Evolutionary conservation across 2,113 vertebrate species (phyloP), one percentile per base, ranked within the genome.

Genomic region (Odobenus rosmarus): DNA sequence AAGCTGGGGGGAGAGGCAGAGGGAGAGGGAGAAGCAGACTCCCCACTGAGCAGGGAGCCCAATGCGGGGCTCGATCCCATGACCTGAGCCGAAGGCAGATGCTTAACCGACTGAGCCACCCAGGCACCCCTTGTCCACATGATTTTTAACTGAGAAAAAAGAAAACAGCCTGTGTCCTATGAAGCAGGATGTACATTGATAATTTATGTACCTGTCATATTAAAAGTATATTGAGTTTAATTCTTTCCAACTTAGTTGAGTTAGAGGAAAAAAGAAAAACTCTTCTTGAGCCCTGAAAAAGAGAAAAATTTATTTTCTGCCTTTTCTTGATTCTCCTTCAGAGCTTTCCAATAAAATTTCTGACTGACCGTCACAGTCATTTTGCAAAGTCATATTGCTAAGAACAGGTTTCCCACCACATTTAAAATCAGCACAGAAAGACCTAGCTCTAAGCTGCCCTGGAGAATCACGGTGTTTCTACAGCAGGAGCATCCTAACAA

Each of bases 81-180:
- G 57, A 59, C 57, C 57, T 24, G 57, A 59, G 21, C 57, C 1
- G 3, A 59, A 59, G 19, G 57, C 57, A 59, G 21, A 8, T 3
- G 23, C 18, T 59, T 59, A 59, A 59, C 23, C 21, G 8, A 59
- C 21, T 59, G 23, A 59, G 57, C 21, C 23, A 59, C 57, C 57
- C 57, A 24, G 57, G 21, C 1, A 3, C 57, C 57, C 57, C 28
- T 90, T 12, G 59, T 49, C 23, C 23, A 89, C 39, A 39, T 72
- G 74, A 59, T 61, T 88, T 90, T 90, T 64, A 95, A 81, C 33
- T 76, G 31, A 77, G 39, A 81, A 83, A 95, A 90, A 87, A 77
- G 15, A 13, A 81, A 83, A 92, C 16, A 39, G 51, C 33, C 55
- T 87, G 51, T 76, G 46, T 62, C 57, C 69, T 28, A 42, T 83